Percentiles rank a stretch among this genome's conserved stretches.
Evolutionary conservation across 2,888 invertebrate species (phyloP).

Genomic region (Cylloceria caligata): DNA sequence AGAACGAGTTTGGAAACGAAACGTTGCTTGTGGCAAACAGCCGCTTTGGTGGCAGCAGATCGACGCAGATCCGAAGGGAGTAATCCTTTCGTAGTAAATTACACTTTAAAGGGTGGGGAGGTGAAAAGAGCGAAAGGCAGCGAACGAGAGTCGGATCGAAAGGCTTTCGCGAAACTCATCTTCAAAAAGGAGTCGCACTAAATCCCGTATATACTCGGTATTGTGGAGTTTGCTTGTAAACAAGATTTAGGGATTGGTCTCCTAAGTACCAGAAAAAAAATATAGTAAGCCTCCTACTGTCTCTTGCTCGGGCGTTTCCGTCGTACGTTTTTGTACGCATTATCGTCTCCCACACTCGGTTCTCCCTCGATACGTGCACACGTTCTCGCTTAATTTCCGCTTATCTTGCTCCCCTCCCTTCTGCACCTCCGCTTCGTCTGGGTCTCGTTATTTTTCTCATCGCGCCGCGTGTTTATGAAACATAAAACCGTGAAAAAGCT

Average conservation of each 20-base stretch:
- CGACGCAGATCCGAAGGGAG: conserved; percentile 68
- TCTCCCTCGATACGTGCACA: conserved; percentile 7
- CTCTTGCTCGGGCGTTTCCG: conserved; percentile 45
- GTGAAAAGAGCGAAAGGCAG: neutral
- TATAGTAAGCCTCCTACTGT: conserved; percentile 74
- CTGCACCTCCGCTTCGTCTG: neutral
- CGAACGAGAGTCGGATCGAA: conserved; percentile 7
- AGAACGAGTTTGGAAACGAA: conserved; percentile 66
- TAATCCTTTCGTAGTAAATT: conserved; percentile 82
- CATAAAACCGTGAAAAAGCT: conserved; percentile 84
- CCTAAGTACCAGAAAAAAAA: conserved; percentile 71
- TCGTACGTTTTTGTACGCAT: conserved; percentile 42
- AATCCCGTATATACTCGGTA: conserved; percentile 75
- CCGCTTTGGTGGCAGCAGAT: conserved; percentile 70
- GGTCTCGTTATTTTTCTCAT: conserved; percentile 46
- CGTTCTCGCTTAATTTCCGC: conserved; percentile 32
- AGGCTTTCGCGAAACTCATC: conserved; percentile 70
- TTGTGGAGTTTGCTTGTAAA: conserved; percentile 81
- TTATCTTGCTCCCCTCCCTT: conserved; percentile 27
- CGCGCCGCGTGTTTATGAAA: conserved; percentile 81
- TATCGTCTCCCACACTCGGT: conserved; percentile 41
- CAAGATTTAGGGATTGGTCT: conserved; percentile 83
- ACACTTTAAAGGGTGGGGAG: conserved; percentile 71
- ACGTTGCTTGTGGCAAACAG: conserved; percentile 64
- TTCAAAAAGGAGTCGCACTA: conserved; percentile 74